Percentiles rank a stretch among this genome's conserved stretches.
Evolutionary conservation across 2,113 vertebrate species (phyloP).

Genomic region (Parus major): DNA sequence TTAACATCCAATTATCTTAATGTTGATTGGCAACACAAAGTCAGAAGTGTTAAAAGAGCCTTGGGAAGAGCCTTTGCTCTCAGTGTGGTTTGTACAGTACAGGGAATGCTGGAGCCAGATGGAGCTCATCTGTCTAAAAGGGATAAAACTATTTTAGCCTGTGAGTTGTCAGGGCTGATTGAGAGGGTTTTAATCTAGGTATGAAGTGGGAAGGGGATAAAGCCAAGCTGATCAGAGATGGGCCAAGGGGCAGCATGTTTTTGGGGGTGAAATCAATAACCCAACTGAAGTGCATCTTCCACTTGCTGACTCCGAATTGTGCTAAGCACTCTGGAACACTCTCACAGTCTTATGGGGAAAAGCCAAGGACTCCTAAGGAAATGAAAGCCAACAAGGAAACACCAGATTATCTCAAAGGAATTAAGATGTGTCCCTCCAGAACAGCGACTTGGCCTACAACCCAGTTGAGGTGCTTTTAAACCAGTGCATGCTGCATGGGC

Average conservation of each 20-base stretch:
- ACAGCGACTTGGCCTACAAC: neutral
- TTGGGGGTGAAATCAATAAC: neutral
- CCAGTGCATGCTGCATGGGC: fast-evolving
- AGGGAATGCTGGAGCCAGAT: neutral
- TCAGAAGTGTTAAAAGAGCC: neutral
- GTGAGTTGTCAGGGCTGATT: neutral
- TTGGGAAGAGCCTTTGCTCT: neutral
- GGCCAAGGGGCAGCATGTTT: neutral
- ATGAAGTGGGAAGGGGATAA: neutral
- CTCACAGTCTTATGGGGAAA: neutral
- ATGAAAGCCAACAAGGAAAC: neutral
- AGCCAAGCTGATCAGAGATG: neutral
- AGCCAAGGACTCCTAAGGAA: neutral
- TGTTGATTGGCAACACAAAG: neutral
- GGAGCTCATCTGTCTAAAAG: neutral
- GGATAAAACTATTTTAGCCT: neutral
- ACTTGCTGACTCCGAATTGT: neutral
- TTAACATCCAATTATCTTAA: neutral
- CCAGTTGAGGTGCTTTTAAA: neutral
- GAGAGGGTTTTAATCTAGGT: neutral
- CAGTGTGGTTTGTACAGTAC: neutral
- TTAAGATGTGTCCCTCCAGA: neutral
- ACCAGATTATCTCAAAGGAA: neutral
- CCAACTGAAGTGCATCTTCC: neutral
- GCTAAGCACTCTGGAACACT: neutral